Percentiles rank a stretch among this genome's conserved stretches.
Evolutionary conservation across 2,113 vertebrate genomes (phyloP).

Genomic region (Macaca mulatta): DNA sequence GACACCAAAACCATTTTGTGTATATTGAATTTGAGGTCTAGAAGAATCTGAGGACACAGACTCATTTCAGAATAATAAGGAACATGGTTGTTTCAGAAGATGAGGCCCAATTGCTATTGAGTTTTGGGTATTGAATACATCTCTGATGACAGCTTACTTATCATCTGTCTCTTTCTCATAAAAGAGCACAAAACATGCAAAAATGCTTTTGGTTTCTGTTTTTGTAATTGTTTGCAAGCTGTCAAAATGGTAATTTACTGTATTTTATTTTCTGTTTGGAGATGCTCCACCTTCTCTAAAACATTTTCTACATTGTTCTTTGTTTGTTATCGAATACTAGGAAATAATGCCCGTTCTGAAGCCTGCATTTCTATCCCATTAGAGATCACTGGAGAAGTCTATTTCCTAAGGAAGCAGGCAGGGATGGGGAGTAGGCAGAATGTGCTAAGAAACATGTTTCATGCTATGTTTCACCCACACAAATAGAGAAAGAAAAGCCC

Average conservation of each 20-base stretch:
- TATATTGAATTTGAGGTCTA: background rate
- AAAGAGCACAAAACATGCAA: conserved; percentile 29
- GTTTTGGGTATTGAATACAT: background rate
- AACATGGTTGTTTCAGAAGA: background rate
- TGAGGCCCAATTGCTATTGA: background rate
- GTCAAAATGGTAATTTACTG: background rate
- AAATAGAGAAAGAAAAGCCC: background rate
- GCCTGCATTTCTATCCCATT: background rate
- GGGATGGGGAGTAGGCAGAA: background rate
- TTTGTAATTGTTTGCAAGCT: conserved; percentile 59
- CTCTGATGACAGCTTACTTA: conserved; percentile 33
- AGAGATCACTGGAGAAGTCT: background rate
- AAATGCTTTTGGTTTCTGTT: conserved; percentile 33
- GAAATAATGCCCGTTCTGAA: background rate
- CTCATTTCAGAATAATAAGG: background rate
- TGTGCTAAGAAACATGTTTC: conserved; percentile 36
- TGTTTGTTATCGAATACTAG: background rate
- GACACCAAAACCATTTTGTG: background rate
- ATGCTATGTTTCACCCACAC: conserved; percentile 8
- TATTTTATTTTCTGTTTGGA: conserved; percentile 61
- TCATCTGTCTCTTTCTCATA: conserved; percentile 42
- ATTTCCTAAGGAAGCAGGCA: conserved; percentile 1
- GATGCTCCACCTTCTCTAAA: background rate
- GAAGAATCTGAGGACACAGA: background rate
- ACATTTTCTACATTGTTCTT: conserved; percentile 38